phyloP scores from a whole-genome alignment of 2,888 invertebrate species.

The Ormyrus rosae region DNA sequence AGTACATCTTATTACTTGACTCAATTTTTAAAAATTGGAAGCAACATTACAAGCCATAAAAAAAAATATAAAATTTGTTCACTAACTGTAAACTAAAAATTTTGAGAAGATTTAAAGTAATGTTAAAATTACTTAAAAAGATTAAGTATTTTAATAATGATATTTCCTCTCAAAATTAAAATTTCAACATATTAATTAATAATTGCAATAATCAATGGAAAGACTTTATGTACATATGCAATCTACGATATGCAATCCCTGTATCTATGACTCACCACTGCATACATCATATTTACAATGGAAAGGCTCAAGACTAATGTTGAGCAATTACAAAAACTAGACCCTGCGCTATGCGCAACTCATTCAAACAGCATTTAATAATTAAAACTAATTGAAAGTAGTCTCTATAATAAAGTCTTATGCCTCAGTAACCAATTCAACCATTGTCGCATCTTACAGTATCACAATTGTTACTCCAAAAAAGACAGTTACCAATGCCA shows the following conservation, averaged over 20 bases:
- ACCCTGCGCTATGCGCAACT: conserved; percentile 36
- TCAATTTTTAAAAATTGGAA: not conserved
- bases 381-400: conserved; percentile 51
- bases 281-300: conserved; percentile 56
- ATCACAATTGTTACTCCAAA: conserved; percentile 91
- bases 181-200: conserved; percentile 46
- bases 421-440: conserved; percentile 58
- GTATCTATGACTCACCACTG: conserved; percentile 49
- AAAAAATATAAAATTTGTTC: not conserved
- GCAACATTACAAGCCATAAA: not conserved
- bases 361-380: conserved; percentile 41
- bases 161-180: conserved; percentile 37
- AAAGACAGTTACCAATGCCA: conserved; percentile 95
- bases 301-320: conserved; percentile 46
- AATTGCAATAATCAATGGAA: conserved; percentile 45
- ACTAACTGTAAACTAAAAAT: not conserved
- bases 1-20: too few species aligned
- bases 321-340: conserved; percentile 52
- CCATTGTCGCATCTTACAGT: conserved; percentile 70
- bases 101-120: too few species aligned
- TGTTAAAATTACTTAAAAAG: too few species aligned
- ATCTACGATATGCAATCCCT: conserved; percentile 46
- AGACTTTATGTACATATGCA: conserved; percentile 51
- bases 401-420: conserved; percentile 34
- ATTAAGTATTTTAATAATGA: not conserved